Conservation (phyloP, 2,888 invertebrate genomes). For the Ceraclea dissimilis region DNA sequence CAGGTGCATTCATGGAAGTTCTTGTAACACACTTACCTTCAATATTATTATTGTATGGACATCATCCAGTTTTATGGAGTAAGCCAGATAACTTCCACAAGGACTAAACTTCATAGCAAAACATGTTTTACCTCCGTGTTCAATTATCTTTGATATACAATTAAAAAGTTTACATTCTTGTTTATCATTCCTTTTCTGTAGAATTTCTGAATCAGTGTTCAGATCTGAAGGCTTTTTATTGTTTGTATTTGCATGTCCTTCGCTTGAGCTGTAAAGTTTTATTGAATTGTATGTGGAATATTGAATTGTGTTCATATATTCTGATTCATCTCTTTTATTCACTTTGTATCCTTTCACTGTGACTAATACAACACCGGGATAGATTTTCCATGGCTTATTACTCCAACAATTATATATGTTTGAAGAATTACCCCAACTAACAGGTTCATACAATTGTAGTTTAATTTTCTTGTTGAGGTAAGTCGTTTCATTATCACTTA, state of each 20-base stretch:
- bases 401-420: conserved; percentile 20
- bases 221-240: neutral
- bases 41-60: conserved; percentile 44
- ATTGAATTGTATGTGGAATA: neutral
- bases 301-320: neutral
- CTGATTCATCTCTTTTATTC: neutral
- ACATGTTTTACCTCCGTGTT: conserved; percentile 40
- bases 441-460: conserved; percentile 18
- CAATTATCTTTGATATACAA: conserved; percentile 34
- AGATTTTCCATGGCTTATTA: conserved; percentile 19
- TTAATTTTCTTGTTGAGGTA: conserved; percentile 22
- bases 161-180: conserved; percentile 53
- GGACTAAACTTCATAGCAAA: conserved; percentile 44
- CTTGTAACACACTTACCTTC: conserved; percentile 43
- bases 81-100: conserved; percentile 47
- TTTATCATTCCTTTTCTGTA: conserved; percentile 4
- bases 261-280: neutral
- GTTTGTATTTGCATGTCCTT: neutral
- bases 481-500: conserved; percentile 1
- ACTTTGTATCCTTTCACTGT: conserved; percentile 14
- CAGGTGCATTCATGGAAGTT: no score
- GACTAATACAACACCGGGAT: conserved; percentile 19
- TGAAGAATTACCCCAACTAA: neutral
- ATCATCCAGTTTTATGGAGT: conserved; percentile 42
- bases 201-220: neutral